Base-by-base conservation (phyloP, 2,888 invertebrate species). In the Cheilosia soror region DNA sequence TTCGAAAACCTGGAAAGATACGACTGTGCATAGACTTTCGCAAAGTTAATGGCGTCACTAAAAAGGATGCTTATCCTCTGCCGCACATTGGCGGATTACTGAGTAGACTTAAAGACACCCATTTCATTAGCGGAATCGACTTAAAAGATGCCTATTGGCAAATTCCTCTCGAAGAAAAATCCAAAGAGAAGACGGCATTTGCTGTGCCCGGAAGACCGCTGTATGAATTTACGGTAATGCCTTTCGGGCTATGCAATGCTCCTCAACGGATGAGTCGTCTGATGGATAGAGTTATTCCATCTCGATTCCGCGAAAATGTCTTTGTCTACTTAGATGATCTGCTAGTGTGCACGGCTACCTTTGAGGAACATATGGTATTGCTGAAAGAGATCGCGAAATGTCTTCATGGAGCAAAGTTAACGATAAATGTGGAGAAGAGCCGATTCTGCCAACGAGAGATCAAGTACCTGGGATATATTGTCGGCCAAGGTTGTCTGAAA, bases 1-100 rank as follows among this genome's bases (percentile, higher is more conserved):
- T 89, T 0, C 65, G 72, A 4, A 89, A 20, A 20, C 20, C 20
- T 20, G 20, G 20, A 2, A 20, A 20, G 20, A 20, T 20, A 20
- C 20, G 20, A 20, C 20, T 20, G 20, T 20, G 20, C 20, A 20
- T 20, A 20, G 20, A 20, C 20, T 20, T 20, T 20, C 89, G 62
- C 79, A 33, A 33, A 33, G 5, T 33, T 5, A 33, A 87, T 13
- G 88, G 88, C 33, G 33, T 20, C 20, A 20, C 20, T 20, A 20
- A 20, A 20, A 20, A 20, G 20, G 20, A 20, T 20, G 20, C 20
- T 20, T 20, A 20, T 20, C 20, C 20, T 20, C 20, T 20, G 20
- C 20, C 20, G 20, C 20, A 20, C 20, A 33, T 33, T 7, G 33
- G 33, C 5, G 33, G 33, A 33, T 33, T 33, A 33, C 7, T 33